Conservation (phyloP, 2,113 vertebrate genomes). For the Colistium nudipinnis region DNA sequence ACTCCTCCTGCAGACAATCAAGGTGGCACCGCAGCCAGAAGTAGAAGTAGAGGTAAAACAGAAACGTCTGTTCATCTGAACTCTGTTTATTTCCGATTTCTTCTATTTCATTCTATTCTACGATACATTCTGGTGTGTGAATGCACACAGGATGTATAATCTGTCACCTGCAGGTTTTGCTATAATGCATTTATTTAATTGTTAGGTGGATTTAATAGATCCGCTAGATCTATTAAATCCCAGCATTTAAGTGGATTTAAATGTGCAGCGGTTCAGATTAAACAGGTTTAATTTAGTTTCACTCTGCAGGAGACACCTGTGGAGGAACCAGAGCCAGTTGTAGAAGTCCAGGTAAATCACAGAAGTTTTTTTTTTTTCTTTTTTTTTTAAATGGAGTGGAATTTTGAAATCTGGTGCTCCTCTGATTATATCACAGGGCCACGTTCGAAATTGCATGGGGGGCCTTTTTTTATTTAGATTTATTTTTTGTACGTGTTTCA, state of each 20-base stretch:
- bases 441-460: background rate
- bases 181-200: background rate
- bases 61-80: constrained; percentile 6
- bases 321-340: constrained; percentile 32
- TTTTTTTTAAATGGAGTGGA: background rate
- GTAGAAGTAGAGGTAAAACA: constrained; percentile 36
- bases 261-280: constrained; percentile 38
- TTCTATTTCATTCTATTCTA: background rate
- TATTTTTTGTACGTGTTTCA: constrained; percentile 13
- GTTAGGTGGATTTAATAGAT: too few relatives aligned
- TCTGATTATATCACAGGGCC: background rate
- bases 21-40: constrained; percentile 13
- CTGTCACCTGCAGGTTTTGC: background rate
- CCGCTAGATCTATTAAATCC: background rate
- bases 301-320: constrained; percentile 53
- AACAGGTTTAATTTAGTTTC: constrained; percentile 43
- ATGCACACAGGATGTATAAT: background rate
- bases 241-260: background rate
- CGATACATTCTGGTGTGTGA: background rate
- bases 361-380: constrained; percentile 2
- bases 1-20: constrained; percentile 53
- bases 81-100: too few relatives aligned
- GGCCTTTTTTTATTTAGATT: background rate
- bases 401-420: too few relatives aligned
- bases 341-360: constrained; percentile 65